Evolutionary conservation across 37 sponge, comb jelly and placozoan species (phyloP), one percentile per base, ranked within the genome.

Genomic region (Cliona cf. orientalis): DNA sequence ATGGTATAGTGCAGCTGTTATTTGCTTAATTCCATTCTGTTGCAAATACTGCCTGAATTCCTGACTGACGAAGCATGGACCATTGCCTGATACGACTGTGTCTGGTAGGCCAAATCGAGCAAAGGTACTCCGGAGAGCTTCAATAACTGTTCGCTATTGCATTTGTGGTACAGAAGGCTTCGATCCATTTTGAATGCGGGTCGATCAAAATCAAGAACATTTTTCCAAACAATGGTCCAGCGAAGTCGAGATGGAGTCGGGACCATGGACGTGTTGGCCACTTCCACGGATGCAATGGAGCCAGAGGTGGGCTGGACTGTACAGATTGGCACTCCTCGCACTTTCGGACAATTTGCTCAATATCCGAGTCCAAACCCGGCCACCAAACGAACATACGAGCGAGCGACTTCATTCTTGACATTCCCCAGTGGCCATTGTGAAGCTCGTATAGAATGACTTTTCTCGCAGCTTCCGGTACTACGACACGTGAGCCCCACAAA

Each of bases 401-500:
- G 1, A 72, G 56, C 11, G 23, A 21, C 46, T 68, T 67, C 69
- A 80, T 80, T 3, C 45, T 39, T 19, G 45, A 35, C 22, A 80
- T 36, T 28, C 80, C 67, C 0, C 35, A 33, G 29, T 80, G 80
- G 1, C 80, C 67, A 33, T 6, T 43, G 28, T 78, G 80, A 7
- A 80, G 45, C 19, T 80, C 80, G 5, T 14, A 9, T 21, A 80
- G 25, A 25, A 76, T 43, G 14, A 60, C 19, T 1, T 37, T 76
- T 9, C 62, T 19, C 12, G 5, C 1, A 31, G 26, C 31, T 1
- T 14, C 4, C 7, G 74, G 83, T 58, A 82, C 44, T 5, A 71
- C 66, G 5, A 82, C 65, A 62, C 83, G 23, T 40, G 2, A 19
- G 2, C 83, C 83, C 83, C 83, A 82, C 59, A 82, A 22, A 0